Evolutionary conservation across 2,797 vertebrate genomes (phyloP), one percentile per base, ranked within the genome.

Genomic region (Acanthornis magna): DNA sequence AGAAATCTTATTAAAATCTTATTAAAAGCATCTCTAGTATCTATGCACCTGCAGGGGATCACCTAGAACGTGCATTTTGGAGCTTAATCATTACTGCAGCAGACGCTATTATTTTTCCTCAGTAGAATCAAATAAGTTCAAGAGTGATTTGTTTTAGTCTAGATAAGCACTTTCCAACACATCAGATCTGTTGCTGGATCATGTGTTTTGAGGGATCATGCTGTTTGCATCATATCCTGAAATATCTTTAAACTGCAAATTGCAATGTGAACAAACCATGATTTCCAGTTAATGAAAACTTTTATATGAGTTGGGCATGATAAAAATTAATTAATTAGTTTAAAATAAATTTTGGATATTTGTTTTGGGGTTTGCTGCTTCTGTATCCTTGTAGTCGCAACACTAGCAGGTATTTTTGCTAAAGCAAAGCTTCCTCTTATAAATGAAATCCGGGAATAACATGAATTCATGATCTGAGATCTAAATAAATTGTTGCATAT

Each of bases 241-340:
- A 92, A 85, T 3, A 9, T 36, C 34, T 85, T 67, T 70, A 73
- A 68, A 66, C 30, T 63, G 26, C 11, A 81, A 73, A 81, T 53
- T 71, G 9, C 23, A 47, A 26, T 36, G 20, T 63, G 40, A 86
- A 70, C 5, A 82, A 78, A 58, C 1, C 0, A 0, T 15, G 0
- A 72, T 51, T 88, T 80, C 40, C 7, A 34, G 22, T 8, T 45
- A 85, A 47, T 51, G 10, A 76, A 51, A 88, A 58, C 7, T 47
- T 45, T 11, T 85, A 86, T 81, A 60, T 54, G 42, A 72, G 25
- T 54, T 54, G 62, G 9, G 5, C 25, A 57, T 14, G 2, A 38
- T 17, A 50, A 5, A 5, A 32, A 84, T 34, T 53, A 88, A 72
- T 54, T 54, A 27, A 32, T 36, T 16, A 62, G 3, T 68, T 71